Base-by-base conservation (phyloP, 2,888 invertebrate species). In the Pandemis corylana region DNA sequence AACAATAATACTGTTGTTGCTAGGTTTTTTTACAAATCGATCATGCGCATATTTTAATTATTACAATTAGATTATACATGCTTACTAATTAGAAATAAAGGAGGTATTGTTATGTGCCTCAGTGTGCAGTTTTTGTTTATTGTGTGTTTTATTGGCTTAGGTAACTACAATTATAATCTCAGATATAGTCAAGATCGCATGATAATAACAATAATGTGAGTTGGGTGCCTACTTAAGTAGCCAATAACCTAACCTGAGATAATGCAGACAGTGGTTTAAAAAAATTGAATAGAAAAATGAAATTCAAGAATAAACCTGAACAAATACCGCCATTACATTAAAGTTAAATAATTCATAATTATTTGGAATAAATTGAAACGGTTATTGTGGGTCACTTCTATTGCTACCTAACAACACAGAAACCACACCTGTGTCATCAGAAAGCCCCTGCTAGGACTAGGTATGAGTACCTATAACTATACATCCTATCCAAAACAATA, bases 341-440 rank as follows among this genome's bases (percentile, higher is more conserved):
- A 56, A 5, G 5, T 9, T 20, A 56, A 56, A 9, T 20, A 56
- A 56, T 56, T 56, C 13, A 15, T 49, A 49, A 49, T 9, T 56
- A 13, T n/a, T 62, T n/a, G 42, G 13, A 62, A 28, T 15, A n/a
- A 15, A 64, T 46, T n/a, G 46, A 65, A 65, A 65, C 10, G 9
- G 36, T 41, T 7, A 49, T 62, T 68, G 36, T 68, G 36, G 13
- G 61, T 69, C 49, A 42, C 28, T 56, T 68, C 46, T 68, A 68
- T 61, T 36, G 28, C 66, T 12, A n/a, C 44, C 20, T 28, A 62
- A 9, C 20, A 56, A 56, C 9, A 56, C 56, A 56, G 7, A 56
- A 56, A 56, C 56, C 56, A 61, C 62, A 69, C 62, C 62, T 69
- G 69, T 69, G 69, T 49, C 46, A 62, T 15, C 46, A 36, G 1